Conservation (phyloP, 1,140 invertebrate species). For the Pseudobourletiella spinata region DNA sequence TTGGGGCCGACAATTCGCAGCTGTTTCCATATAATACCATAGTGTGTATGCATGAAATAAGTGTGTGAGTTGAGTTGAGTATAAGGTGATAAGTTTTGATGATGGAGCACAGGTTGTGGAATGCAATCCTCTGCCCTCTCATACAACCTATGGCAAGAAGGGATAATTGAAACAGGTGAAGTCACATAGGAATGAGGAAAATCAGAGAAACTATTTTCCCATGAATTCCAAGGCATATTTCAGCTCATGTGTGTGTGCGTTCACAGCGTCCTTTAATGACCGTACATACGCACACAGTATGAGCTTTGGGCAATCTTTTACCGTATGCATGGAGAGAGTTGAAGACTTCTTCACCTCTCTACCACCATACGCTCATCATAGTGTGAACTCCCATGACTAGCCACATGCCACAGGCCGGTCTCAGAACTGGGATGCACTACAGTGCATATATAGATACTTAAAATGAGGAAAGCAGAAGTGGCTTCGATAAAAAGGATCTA, state of each 20-base stretch:
- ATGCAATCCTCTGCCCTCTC: too few species aligned
- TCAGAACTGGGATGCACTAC: too few species aligned
- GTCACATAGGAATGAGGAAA: slow-evolving; percentile 5
- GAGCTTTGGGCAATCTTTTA: neutral
- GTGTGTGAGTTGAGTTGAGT: too few species aligned
- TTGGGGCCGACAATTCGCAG: too few species aligned
- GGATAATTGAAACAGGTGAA: neutral
- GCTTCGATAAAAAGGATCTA: too few species aligned
- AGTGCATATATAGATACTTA: too few species aligned
- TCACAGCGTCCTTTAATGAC: neutral
- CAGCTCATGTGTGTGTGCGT: neutral
- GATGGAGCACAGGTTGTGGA: too few species aligned
- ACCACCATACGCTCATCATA: neutral
- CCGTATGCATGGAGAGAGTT: neutral
- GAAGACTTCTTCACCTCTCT: neutral
- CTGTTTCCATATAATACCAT: too few species aligned
- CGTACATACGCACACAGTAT: neutral
- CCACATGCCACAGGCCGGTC: neutral
- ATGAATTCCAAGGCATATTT: slow-evolving; percentile 1
- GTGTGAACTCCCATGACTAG: neutral
- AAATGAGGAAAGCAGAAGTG: too few species aligned
- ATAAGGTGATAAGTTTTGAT: too few species aligned
- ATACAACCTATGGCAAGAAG: too few species aligned
- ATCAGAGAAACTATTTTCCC: slow-evolving; percentile 8
- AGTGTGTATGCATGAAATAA: too few species aligned